A percentile compares a stretch with the other conserved stretches of the same genome.
These are phyloP conservation scores for Sylvia atricapilla DNA, from an alignment of 2,113 vertebrate species.

Conservation along the genomic window DNA sequence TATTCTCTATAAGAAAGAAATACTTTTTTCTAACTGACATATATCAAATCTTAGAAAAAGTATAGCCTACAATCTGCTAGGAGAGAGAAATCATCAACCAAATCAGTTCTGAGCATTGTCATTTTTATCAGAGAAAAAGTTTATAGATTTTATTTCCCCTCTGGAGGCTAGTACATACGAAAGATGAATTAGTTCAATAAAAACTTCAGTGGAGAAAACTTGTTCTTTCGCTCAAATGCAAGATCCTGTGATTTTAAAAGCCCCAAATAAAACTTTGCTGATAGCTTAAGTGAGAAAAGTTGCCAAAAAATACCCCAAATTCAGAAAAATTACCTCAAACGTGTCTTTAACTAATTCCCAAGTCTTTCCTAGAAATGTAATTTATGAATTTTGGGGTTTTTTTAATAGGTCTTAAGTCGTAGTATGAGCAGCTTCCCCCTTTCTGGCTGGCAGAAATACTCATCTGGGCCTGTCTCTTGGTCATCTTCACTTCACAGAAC, in stretches of 20 bases:
- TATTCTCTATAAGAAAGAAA: neutral
- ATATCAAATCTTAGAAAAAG: neutral
- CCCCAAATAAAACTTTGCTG: neutral
- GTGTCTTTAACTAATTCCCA: neutral
- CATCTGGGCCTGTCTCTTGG: neutral
- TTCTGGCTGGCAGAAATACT: neutral
- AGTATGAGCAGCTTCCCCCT: neutral
- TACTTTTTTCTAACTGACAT: neutral
- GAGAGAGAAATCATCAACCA: neutral
- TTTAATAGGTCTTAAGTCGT: neutral
- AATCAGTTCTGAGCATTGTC: neutral
- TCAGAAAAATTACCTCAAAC: neutral
- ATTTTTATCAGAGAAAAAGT: neutral
- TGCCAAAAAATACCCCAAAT: neutral
- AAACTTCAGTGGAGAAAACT: neutral
- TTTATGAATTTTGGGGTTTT: neutral
- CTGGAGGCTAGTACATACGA: neutral
- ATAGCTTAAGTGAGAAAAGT: neutral
- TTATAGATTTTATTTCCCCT: neutral
- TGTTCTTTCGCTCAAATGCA: neutral
- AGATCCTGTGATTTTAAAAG: neutral
- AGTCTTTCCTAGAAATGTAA: neutral
- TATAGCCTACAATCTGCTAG: neutral
- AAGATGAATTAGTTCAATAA: constrained; percentile 27
- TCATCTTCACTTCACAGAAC: neutral